Evolutionary conservation across 2,888 invertebrate genomes (phyloP), one percentile per base, ranked within the genome.

Genomic region (Eupithecia insigniata): DNA sequence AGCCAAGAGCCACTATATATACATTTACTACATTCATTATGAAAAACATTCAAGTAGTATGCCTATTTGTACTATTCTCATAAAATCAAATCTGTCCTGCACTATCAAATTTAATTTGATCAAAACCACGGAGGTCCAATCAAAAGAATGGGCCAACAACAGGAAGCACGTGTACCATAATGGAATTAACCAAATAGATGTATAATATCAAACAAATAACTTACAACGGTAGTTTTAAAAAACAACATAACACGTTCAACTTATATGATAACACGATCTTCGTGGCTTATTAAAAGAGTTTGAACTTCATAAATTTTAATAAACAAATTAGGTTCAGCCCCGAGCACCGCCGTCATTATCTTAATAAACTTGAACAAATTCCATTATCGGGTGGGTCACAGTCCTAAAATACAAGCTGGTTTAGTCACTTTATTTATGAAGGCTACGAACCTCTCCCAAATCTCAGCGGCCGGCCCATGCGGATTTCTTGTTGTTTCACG

Each of bases 321-420:
- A 84, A 86, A 86, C 85, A 85, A 87, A 90, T 86, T 86, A 86
- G 82, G 81, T 78, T 75, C 71, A 76, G 82, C 83, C 80, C 6
- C 70, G 69, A 81, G 84, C 80, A 72, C 77, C 77, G 76, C 69
- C 55, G 61, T 73, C 75, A 89, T 89, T 89, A 89, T 84, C 83
- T 80, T 84, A 84, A 85, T 84, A 86, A 88, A 89, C 83, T 84
- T 83, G 55, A 86, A 86, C 89, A 85, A 87, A 90, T 86, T 88
- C 85, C 86, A 89, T 89, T 87, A 82, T 75, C 80, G 76, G 70
- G 77, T 70, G 74, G 78, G 79, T 79, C 72, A 79, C 84, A 85
- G 86, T 76, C 76, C 83, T 84, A 80, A 83, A 43, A 5, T 32
- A 18, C 26, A 22, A 66, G 73, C 73, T 71, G 51, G 32, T 39